Evolutionary conservation across 1,140 invertebrate species (phyloP).

Genomic region (Drosophila santomea): DNA sequence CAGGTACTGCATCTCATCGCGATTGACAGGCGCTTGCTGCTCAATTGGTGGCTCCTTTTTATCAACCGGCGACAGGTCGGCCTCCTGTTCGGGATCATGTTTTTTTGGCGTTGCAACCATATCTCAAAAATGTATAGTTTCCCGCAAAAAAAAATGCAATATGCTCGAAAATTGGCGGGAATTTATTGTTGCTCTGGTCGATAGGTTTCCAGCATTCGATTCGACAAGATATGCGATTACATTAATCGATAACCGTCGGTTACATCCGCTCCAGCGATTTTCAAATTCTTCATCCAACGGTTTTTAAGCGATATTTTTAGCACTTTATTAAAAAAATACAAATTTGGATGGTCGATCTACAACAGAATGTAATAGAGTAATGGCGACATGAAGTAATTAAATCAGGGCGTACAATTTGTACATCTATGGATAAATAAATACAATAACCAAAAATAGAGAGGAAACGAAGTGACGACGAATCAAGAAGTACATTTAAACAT

Average conservation of each 20-base stretch:
- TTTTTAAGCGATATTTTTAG: background rate
- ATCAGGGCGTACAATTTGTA: background rate
- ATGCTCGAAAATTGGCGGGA: constrained; percentile 4
- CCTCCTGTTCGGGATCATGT: background rate
- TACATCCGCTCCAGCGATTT: background rate
- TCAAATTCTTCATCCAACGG: background rate
- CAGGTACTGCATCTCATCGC: constrained; percentile 77
- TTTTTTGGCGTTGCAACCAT: constrained; percentile 10
- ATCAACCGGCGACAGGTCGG: no score
- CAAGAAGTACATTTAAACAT: constrained; percentile 1
- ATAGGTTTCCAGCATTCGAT: no score
- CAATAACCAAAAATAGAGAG: background rate
- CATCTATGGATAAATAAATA: background rate
- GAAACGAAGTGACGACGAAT: constrained; percentile 4
- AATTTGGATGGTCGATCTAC: constrained; percentile 18
- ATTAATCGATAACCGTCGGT: background rate
- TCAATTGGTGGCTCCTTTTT: background rate
- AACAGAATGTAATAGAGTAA: constrained; percentile 20
- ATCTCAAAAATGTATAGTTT: background rate
- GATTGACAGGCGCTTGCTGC: constrained; percentile 13
- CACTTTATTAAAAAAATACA: constrained; percentile 34
- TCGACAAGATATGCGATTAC: background rate
- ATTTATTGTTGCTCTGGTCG: background rate
- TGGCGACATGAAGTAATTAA: background rate
- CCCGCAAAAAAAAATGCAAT: constrained; percentile 4